Percentiles rank a stretch among this genome's conserved stretches.
Conservation (phyloP, 1,140 invertebrate genomes). For the Atta colombica region DNA sequence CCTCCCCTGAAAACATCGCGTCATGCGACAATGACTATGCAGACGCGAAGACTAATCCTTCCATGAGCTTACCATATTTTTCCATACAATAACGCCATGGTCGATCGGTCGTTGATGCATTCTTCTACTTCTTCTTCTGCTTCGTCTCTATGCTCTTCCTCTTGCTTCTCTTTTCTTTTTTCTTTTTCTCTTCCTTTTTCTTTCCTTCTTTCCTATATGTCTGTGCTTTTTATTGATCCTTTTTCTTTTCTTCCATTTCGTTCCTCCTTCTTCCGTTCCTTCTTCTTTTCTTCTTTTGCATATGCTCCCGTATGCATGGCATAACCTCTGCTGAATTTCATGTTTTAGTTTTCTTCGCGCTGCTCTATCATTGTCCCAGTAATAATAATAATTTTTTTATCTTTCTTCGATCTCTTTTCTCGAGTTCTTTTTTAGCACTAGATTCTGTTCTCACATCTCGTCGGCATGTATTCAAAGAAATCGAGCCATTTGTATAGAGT, state of each 20-base stretch:
- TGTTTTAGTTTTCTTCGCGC: slow-evolving; percentile 1
- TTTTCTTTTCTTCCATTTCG: neutral
- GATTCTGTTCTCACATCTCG: slow-evolving; percentile 5
- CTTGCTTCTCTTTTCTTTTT: slow-evolving; percentile 12
- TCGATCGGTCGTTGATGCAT: slow-evolving; percentile 61
- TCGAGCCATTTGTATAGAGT: slow-evolving; percentile 69
- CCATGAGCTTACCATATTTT: slow-evolving; percentile 78
- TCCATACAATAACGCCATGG: slow-evolving; percentile 76
- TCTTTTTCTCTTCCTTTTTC: slow-evolving; percentile 24
- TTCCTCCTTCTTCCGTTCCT: neutral
- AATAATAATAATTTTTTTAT: neutral
- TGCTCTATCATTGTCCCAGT: neutral
- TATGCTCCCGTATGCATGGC: neutral
- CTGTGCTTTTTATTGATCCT: slow-evolving; percentile 7
- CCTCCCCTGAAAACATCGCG: slow-evolving; percentile 67
- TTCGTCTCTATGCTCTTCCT: slow-evolving; percentile 18
- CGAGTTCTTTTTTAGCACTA: neutral
- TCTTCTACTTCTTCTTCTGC: slow-evolving; percentile 43
- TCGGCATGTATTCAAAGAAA: slow-evolving; percentile 68
- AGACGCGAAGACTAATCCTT: slow-evolving; percentile 74
- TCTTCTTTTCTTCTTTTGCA: neutral
- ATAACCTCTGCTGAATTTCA: neutral
- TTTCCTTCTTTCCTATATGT: slow-evolving; percentile 25
- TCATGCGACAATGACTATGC: slow-evolving; percentile 74
- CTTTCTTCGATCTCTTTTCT: slow-evolving; percentile 19